Percentiles rank a stretch among this genome's conserved stretches.
These are phyloP conservation scores for Dynastes tityus DNA, from an alignment of 2,888 invertebrate genomes.

Conservation along the genomic window DNA sequence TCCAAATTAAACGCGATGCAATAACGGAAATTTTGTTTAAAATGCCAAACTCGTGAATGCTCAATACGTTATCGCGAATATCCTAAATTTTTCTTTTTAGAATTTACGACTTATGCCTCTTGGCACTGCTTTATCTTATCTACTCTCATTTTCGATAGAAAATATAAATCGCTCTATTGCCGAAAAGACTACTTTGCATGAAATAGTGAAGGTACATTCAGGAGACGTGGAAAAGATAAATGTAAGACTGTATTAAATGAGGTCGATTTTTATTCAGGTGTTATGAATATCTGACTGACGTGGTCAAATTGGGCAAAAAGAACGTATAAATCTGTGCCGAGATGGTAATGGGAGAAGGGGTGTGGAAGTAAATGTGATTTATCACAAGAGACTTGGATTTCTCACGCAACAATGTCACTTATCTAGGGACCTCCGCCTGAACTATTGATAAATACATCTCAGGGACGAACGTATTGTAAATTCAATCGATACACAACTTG, in stretches of 20 bases:
- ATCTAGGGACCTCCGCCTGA: not conserved
- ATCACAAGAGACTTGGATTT: conserved; percentile 59
- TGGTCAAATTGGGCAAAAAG: conserved; percentile 68
- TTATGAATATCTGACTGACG: conserved; percentile 62
- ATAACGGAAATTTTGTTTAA: too few relatives aligned
- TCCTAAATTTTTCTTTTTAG: too few relatives aligned
- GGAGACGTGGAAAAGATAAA: conserved; percentile 33
- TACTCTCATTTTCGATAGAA: too few relatives aligned
- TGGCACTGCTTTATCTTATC: too few relatives aligned
- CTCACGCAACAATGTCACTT: conserved; percentile 22
- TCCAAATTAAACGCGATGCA: too few relatives aligned
- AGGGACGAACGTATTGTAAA: not conserved
- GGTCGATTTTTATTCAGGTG: conserved; percentile 57
- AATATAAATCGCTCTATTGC: too few relatives aligned
- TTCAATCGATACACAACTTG: not conserved
- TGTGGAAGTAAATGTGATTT: conserved; percentile 66
- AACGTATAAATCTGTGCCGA: conserved; percentile 66
- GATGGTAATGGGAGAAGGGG: conserved; percentile 65
- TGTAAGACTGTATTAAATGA: conserved; percentile 44
- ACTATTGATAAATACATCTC: conserved; percentile 20
- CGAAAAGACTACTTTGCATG: not conserved
- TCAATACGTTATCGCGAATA: too few relatives aligned
- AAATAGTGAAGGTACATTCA: not conserved
- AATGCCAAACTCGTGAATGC: too few relatives aligned
- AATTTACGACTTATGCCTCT: too few relatives aligned